Conservation (phyloP, 2,888 invertebrate genomes). For the Kuschelorhynchus macadamiae region DNA sequence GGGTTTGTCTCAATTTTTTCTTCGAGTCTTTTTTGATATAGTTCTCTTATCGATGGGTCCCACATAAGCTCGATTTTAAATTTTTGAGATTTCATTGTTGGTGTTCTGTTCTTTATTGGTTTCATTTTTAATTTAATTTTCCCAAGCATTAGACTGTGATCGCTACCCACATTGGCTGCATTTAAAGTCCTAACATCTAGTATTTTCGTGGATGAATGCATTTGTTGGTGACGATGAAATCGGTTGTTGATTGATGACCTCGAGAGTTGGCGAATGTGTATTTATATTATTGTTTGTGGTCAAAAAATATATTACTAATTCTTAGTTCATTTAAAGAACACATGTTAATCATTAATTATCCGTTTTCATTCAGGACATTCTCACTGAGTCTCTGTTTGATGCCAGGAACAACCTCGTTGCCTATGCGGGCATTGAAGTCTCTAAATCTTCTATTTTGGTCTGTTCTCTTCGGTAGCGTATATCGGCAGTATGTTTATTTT, state of each 20-base stretch:
- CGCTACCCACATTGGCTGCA: too few species aligned
- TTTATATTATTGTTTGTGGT: slow-evolving; percentile 4
- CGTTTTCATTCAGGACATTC: slow-evolving; percentile 19
- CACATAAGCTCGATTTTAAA: slow-evolving; percentile 1
- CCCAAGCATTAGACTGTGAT: too few species aligned
- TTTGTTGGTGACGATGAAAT: slow-evolving; percentile 1
- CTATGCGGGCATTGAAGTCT: slow-evolving; percentile 17
- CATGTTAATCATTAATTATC: slow-evolving; percentile 3
- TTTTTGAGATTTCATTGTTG: background rate
- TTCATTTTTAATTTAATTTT: background rate
- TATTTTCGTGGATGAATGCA: too few species aligned
- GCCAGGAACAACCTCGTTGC: slow-evolving; percentile 2
- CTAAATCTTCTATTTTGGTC: slow-evolving; percentile 15
- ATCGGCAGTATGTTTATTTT: slow-evolving; percentile 16
- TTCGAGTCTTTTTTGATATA: slow-evolving; percentile 8
- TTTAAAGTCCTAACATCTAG: too few species aligned
- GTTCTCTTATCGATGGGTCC: slow-evolving; percentile 2
- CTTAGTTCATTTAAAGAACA: background rate
- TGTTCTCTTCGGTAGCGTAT: slow-evolving; percentile 20
- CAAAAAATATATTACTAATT: slow-evolving; percentile 2
- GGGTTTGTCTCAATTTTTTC: slow-evolving; percentile 2
- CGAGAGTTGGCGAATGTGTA: slow-evolving; percentile 1
- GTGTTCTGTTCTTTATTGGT: background rate
- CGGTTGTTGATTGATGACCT: slow-evolving; percentile 8
- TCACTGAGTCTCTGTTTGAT: slow-evolving; percentile 20